These are phyloP conservation scores for Drosophila ficusphila DNA, from an alignment of 1,140 invertebrate genomes.

Conservation along the genomic window DNA sequence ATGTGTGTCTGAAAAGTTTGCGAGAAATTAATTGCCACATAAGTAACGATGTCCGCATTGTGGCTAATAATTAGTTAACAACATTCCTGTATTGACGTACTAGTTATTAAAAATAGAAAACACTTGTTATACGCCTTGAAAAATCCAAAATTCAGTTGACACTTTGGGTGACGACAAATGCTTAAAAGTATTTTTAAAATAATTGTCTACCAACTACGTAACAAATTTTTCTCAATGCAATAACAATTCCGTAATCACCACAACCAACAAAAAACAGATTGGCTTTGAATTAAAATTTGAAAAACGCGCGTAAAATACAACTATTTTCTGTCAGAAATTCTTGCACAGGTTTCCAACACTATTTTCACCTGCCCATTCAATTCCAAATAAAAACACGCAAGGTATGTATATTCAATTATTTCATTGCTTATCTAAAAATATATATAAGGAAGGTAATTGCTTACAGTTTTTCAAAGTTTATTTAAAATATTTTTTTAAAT, in stretches of 20 bases:
- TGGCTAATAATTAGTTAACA: too few relatives aligned
- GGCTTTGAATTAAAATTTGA: neutral
- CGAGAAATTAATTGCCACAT: too few relatives aligned
- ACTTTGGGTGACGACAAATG: neutral
- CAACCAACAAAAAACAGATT: neutral
- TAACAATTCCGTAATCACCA: too few relatives aligned
- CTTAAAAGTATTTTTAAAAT: neutral
- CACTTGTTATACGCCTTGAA: neutral
- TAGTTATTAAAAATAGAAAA: neutral
- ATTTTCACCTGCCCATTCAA: neutral
- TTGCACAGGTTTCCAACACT: neutral
- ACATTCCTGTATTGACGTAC: neutral
- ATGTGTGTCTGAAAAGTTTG: too few relatives aligned
- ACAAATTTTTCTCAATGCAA: neutral
- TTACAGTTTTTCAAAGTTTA: slow-evolving; percentile 7
- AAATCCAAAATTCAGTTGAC: neutral
- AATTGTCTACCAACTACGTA: neutral
- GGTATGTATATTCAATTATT: neutral
- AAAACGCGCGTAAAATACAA: neutral
- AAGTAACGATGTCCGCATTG: too few relatives aligned
- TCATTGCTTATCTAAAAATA: slow-evolving; percentile 43
- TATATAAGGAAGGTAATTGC: slow-evolving; percentile 31
- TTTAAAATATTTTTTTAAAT: slow-evolving; percentile 5
- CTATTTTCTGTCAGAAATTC: neutral
- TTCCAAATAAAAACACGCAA: neutral